Evolutionary conservation across 2,113 vertebrate genomes (phyloP).

Genomic region (Eidolon helvum): DNA sequence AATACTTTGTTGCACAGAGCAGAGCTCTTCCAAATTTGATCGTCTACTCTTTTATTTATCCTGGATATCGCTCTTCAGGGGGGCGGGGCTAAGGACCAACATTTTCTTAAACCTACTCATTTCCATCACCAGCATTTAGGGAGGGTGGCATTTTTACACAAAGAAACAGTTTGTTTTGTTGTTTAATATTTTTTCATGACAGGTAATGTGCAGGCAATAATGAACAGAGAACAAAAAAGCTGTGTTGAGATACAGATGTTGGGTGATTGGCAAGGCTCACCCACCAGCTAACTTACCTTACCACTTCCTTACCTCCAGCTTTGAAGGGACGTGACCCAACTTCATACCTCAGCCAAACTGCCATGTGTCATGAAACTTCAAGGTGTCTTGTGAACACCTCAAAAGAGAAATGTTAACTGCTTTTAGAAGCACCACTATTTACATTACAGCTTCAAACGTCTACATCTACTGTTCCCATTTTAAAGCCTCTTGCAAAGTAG

Average conservation of each 20-base stretch:
- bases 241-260: background rate
- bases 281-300: background rate
- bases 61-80: background rate
- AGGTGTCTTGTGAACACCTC: background rate
- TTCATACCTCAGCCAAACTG: background rate
- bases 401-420: background rate
- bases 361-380: background rate
- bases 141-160: background rate
- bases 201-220: background rate
- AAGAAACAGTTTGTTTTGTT: background rate
- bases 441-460: background rate
- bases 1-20: background rate
- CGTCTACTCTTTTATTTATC: background rate
- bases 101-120: slow-evolving; percentile 10
- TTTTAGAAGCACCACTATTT: background rate
- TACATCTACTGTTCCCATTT: background rate
- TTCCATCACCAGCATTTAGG: background rate
- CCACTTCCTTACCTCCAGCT: slow-evolving; percentile 1
- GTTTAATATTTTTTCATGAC: background rate
- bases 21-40: background rate
- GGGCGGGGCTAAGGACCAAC: background rate
- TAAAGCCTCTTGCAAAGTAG: background rate
- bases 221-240: background rate
- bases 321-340: background rate
- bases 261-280: background rate